A percentile compares a stretch with the other conserved stretches of the same genome.
phyloP scores from a whole-genome alignment of 2,888 invertebrate genomes.

The Harpalus rufipes region DNA sequence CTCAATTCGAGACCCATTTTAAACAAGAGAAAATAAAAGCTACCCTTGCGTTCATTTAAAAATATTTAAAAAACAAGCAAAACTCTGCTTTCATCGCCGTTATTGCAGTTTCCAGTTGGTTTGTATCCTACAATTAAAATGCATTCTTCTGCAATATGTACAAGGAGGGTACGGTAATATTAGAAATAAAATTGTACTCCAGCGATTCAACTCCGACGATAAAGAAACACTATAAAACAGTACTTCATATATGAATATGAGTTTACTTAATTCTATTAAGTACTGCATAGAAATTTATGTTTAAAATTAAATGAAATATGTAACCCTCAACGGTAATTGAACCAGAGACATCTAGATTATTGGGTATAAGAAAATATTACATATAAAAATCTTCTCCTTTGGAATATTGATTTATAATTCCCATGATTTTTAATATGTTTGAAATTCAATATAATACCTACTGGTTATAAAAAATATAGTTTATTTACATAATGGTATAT shows the following conservation, averaged over 20 bases:
- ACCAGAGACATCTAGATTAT: no score
- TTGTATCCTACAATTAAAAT: slow-evolving; percentile 34
- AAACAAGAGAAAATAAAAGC: slow-evolving; percentile 23
- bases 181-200: background rate
- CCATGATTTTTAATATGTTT: no score
- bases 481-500: no score
- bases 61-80: slow-evolving; percentile 50
- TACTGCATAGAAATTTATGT: background rate
- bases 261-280: background rate
- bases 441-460: no score
- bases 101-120: slow-evolving; percentile 25
- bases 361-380: no score
- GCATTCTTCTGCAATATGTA: slow-evolving; percentile 38
- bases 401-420: no score
- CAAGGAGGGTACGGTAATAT: background rate
- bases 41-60: slow-evolving; percentile 32
- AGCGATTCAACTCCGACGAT: background rate
- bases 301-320: background rate
- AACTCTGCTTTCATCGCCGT: slow-evolving; percentile 28
- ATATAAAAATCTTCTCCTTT: no score
- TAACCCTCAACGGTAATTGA: no score
- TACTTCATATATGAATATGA: background rate
- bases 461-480: no score
- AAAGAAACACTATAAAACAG: background rate
- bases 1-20: background rate